Percentiles rank a stretch among this genome's conserved stretches.
phyloP scores from a whole-genome alignment of 2,113 vertebrate species.

The Vireo altiloquus region DNA sequence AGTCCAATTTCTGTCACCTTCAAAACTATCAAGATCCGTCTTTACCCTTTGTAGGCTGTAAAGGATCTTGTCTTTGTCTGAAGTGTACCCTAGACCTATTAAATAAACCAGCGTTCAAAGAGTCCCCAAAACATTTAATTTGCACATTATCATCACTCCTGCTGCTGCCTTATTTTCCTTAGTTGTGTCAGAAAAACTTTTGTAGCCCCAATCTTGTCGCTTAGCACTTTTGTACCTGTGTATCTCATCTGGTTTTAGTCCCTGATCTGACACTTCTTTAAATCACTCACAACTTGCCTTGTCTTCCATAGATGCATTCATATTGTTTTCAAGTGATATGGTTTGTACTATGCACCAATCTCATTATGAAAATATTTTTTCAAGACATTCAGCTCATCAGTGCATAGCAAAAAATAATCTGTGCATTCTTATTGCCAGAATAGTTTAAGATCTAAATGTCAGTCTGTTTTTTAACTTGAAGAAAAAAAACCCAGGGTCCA shows the following conservation, averaged over 20 bases:
- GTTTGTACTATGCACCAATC: not conserved
- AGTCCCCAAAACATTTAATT: not conserved
- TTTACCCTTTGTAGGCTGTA: not conserved
- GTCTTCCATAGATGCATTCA: not conserved
- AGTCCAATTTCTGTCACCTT: not conserved
- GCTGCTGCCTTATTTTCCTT: not conserved
- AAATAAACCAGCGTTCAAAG: not conserved
- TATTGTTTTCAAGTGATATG: not conserved
- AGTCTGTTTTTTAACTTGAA: not conserved
- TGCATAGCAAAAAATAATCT: not conserved
- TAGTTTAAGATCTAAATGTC: not conserved
- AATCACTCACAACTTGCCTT: not conserved
- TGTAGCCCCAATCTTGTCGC: not conserved
- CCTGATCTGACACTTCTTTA: not conserved
- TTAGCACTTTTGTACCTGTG: not conserved
- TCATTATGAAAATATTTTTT: not conserved
- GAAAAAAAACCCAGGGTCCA: not conserved
- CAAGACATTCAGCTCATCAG: not conserved
- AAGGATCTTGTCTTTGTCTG: not conserved
- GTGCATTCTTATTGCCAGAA: too few relatives aligned
- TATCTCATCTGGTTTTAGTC: not conserved
- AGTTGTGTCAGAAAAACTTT: not conserved
- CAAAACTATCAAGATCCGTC: not conserved
- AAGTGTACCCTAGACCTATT: not conserved
- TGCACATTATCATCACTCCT: not conserved